Base-by-base conservation (phyloP, 1,140 invertebrate species). In the Daktulosphaira vitifoliae region DNA sequence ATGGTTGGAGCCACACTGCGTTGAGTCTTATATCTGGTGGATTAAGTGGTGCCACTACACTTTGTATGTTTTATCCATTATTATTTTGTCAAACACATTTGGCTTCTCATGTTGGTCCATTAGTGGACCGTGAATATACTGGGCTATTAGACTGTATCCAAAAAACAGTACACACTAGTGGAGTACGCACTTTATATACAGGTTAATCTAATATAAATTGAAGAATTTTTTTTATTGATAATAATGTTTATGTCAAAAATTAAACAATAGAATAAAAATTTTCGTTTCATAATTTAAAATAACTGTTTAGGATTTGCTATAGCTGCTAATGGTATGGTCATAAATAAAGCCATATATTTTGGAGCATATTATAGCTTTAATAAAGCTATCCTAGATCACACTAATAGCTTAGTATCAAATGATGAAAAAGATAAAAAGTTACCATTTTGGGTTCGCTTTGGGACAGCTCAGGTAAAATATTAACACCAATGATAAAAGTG, bases 361-460 rank as follows among this genome's bases (percentile, higher is more conserved):
- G 56, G 56, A 62, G 56, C 56, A 3, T 62, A 62, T 62, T 62
- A 62, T 15, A 62, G 56, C 38, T 62, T 62, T 46, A 62, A 62
- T 11, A 62, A 62, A 62, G 44, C 42, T 4, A 62, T 62, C 15
- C 18, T 62, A 29, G 56, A 62, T 62, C 56, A 62, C 8, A 62
- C 11, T 15, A 62, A 62, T 33, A 62, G 56, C 15, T 22, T 33
- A 62, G 42, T 62, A 18, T 48, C 56, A 3, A 22, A 48, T 62
- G 9, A 62, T 8, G 42, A 62, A 48, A 62, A 62, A 22, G 56
- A 62, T 26, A 8, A 11, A 7, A 62, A 62, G 42, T 62, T 62
- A 62, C 56, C 56, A 62, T 62, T 62, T 46, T 62, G 56, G 56
- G 44, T 62, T 26, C 56, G 56, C 15, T 62, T 62, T 33, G 25